Conservation (phyloP, 2,888 invertebrate species). For the Rhagonycha lutea region DNA sequence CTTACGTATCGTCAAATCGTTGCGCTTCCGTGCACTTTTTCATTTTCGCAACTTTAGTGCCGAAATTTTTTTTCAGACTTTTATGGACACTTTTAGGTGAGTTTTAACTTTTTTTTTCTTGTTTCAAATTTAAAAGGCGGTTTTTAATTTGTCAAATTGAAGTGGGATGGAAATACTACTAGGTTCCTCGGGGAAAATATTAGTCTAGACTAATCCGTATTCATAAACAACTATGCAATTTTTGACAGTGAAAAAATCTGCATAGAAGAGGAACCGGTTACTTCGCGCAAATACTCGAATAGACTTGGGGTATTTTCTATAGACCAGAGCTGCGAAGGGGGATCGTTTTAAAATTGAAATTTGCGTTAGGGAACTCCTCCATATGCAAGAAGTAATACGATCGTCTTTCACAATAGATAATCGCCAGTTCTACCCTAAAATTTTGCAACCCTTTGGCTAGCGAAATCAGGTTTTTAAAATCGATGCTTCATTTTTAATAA, state of each 20-base stretch:
- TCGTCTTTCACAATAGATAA: slow-evolving; percentile 15
- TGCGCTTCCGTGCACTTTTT: slow-evolving; percentile 6
- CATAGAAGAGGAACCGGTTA: slow-evolving; percentile 38
- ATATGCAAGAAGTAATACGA: slow-evolving; percentile 10
- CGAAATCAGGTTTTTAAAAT: not conserved
- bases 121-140: not conserved
- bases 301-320: slow-evolving; percentile 26
- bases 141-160: not conserved
- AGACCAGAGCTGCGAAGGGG: slow-evolving; percentile 17
- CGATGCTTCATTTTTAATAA: not conserved
- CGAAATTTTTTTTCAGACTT: not conserved
- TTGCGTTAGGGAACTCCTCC: slow-evolving; percentile 26
- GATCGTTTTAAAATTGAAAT: slow-evolving; percentile 24
- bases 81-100: not conserved
- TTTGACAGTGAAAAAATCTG: slow-evolving; percentile 33
- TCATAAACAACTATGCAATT: slow-evolving; percentile 25
- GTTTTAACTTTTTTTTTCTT: not conserved
- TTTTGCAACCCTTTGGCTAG: not conserved
- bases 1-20: slow-evolving; percentile 5
- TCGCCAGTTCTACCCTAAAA: not conserved
- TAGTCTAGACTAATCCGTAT: slow-evolving; percentile 24
- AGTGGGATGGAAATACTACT: slow-evolving; percentile 6
- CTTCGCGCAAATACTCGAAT: slow-evolving; percentile 34
- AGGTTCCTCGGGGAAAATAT: slow-evolving; percentile 14
- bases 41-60: not conserved